Base-by-base conservation (phyloP, 2,888 invertebrate genomes). In the Sipha maydis region DNA sequence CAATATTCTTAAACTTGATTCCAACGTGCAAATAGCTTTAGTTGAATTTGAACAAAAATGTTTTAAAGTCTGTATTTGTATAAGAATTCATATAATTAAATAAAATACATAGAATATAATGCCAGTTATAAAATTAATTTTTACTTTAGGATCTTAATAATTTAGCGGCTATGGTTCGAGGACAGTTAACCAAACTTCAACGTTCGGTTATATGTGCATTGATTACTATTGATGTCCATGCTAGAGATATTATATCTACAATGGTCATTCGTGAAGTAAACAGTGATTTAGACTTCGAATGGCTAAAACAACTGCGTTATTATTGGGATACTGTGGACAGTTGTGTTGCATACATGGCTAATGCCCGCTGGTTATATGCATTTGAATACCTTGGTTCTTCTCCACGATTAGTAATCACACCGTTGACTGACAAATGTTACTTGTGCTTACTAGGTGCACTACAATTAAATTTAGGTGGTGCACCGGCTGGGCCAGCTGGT, bases 331-430 rank as follows among this genome's bases (percentile, higher is more conserved):
- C 93, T 38, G 93, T 95, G 90, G 93, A 93, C 0, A 92, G 91
- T 89, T 94, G 95, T 3, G 92, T 93, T 90, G 92, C 94, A 83
- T 92, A 92, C 76, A 98, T 98, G 96, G 97, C 97, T 85, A 98
- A 98, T 92, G 97, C 97, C 0, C 94, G 94, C 48, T 93, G 98
- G 85, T 94, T 94, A 92, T 98, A 99, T 92, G 98, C 98, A 1
- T 98, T 98, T 91, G 98, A 99, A 92, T 99, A 98, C 92, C 93
- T 99, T 83, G 98, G 98, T 3, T 98, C 98, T 91, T 95, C 96
- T 0, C 94, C 95, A 0, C 94, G 98, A 34, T 93, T 98, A 31
- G 98, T 98, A 9, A 97, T 98, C 89, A 98, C 98, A 0, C 98
- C 98, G 0, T 93, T 98, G 89, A 98, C 98, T 0, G 98, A 98